A percentile compares a stretch with the other conserved stretches of the same genome.
These are phyloP conservation scores for Amphipoea oculea DNA, from an alignment of 2,888 invertebrate species.

Conservation along the genomic window DNA sequence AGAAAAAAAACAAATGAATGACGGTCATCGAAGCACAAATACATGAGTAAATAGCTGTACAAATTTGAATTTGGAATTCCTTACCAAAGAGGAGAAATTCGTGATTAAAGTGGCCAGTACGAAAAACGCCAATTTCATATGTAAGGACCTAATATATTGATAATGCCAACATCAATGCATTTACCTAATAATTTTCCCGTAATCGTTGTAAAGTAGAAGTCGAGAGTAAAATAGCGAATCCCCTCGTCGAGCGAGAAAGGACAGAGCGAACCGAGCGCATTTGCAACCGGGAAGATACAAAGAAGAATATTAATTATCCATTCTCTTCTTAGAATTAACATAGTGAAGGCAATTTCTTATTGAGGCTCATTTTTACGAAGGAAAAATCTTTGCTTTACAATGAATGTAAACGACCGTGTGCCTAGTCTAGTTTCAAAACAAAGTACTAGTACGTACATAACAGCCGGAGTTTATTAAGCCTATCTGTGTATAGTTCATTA, in stretches of 20 bases:
- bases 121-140: too few relatives aligned
- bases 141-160: neutral
- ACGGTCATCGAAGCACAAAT: too few relatives aligned
- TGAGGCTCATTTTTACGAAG: neutral
- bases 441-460: neutral
- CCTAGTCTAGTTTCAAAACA: neutral
- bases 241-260: neutral
- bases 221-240: neutral
- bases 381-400: neutral
- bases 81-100: too few relatives aligned
- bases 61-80: too few relatives aligned
- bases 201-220: neutral
- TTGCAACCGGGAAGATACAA: neutral
- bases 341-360: neutral
- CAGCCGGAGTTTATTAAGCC: neutral
- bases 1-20: too few relatives aligned
- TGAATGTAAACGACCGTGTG: neutral
- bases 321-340: conserved; percentile 4
- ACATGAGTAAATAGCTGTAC: too few relatives aligned
- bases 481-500: neutral
- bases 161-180: neutral
- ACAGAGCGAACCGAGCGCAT: neutral
- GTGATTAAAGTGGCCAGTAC: too few relatives aligned
- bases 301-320: conserved; percentile 10
- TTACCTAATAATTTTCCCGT: neutral